Evolutionary conservation across 2,888 invertebrate species (phyloP), one percentile per base, ranked within the genome.

Genomic region (Melanophora roralis): DNA sequence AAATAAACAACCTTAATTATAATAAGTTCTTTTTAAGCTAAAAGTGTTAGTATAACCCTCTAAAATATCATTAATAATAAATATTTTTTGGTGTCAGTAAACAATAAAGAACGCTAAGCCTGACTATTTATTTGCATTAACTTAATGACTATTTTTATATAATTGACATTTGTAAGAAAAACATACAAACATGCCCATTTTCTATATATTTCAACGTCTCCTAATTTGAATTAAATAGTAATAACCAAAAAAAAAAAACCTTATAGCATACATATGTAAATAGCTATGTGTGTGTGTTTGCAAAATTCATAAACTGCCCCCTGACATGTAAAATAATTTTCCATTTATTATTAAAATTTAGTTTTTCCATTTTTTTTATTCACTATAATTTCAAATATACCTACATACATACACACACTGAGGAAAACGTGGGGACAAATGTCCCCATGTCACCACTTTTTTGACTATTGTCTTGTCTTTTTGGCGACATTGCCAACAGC

Each of bases 251-350:
- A 27, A 51, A 51, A 51, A 27, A 51, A 51, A 27, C n/a, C 2
- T 14, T 12, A 21, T 47, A n/a, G n/a, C n/a, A n/a, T n/a, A n/a
- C n/a, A n/a, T n/a, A n/a, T n/a, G n/a, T n/a, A n/a, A n/a, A n/a
- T n/a, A n/a, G n/a, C n/a, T n/a, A n/a, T n/a, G n/a, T n/a, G n/a
- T n/a, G n/a, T n/a, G n/a, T n/a, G n/a, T n/a, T n/a, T n/a, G n/a
- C n/a, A n/a, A n/a, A n/a, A n/a, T n/a, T n/a, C n/a, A n/a, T n/a
- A 27, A 27, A 27, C 3, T 27, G 6, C 6, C 16, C 9, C 47
- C 36, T 49, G 64, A 27, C 64, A 57, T 57, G 55, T 59, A 27
- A 65, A 74, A 64, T 23, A 14, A 16, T 53, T 40, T 55, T 67
- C 43, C 40, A 16, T 38, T 36, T 14, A 14, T 23, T 36, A 36